Percentiles rank a stretch among this genome's conserved stretches.
phyloP scores from a whole-genome alignment of 2,888 invertebrate genomes.

The Polydrusus cervinus region DNA sequence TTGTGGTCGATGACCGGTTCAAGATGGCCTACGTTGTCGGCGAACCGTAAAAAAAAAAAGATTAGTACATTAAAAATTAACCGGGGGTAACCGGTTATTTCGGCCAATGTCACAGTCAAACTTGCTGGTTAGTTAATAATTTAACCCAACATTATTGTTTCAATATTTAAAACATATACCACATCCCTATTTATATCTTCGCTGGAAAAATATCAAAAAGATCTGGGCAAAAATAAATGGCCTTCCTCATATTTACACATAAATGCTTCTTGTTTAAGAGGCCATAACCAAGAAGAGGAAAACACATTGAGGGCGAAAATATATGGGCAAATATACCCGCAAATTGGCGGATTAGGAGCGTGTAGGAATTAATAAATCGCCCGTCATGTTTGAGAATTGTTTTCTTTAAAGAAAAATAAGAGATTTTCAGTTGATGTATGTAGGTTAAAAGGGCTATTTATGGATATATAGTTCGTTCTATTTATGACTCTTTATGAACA shows the following conservation, averaged over 20 bases:
- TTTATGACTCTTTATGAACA: no score
- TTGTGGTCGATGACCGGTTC: no score
- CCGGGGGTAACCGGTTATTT: no score
- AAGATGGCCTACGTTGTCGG: no score
- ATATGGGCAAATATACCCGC: constrained; percentile 32
- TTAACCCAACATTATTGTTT: no score
- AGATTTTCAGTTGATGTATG: not conserved
- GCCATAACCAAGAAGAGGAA: constrained; percentile 38
- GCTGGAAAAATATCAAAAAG: constrained; percentile 19
- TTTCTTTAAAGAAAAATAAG: not conserved
- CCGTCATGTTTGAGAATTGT: constrained; percentile 6
- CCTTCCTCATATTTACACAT: constrained; percentile 45
- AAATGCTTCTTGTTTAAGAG: constrained; percentile 49
- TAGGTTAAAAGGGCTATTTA: no score
- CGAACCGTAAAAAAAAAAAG: no score
- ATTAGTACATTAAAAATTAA: no score
- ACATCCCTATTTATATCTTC: not conserved
- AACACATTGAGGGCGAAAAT: constrained; percentile 17
- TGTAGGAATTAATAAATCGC: constrained; percentile 15
- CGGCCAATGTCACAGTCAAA: no score
- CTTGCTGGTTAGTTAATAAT: no score
- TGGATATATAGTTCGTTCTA: no score
- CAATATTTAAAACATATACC: no score
- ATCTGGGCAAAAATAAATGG: constrained; percentile 31
- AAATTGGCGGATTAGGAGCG: constrained; percentile 23